Percentiles rank a stretch among this genome's conserved stretches.
These are phyloP conservation scores for Coregonus clupeaformis DNA, from an alignment of 2,113 vertebrate genomes.

Conservation along the genomic window DNA sequence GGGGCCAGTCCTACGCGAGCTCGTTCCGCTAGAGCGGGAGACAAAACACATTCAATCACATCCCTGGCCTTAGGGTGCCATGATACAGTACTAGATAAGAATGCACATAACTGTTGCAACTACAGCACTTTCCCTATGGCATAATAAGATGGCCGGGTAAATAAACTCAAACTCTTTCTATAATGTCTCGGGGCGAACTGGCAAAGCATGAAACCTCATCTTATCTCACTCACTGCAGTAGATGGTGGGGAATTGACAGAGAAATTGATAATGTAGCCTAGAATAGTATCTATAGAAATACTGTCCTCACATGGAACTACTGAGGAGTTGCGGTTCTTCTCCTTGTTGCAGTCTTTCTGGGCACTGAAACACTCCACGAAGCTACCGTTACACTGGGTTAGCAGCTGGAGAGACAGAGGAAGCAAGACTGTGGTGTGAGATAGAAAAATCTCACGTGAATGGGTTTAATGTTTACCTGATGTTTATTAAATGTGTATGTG, in stretches of 20 bases:
- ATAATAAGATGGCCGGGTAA: too few species aligned
- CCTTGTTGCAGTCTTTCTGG: conserved; percentile 98
- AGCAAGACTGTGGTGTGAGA: too few species aligned
- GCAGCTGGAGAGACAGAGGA: conserved; percentile 73
- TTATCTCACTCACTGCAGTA: too few species aligned
- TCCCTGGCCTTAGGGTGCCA: too few species aligned
- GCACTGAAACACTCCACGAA: conserved; percentile 95
- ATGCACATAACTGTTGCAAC: not conserved
- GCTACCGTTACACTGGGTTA: conserved; percentile 92
- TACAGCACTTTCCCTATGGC: too few species aligned
- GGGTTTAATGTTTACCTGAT: not conserved
- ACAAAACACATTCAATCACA: conserved; percentile 11
- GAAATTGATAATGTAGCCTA: not conserved
- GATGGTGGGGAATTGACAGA: too few species aligned
- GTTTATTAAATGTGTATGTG: too few species aligned
- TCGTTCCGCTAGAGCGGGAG: conserved; percentile 82
- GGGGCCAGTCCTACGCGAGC: conserved; percentile 93
- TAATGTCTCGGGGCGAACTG: too few species aligned
- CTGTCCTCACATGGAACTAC: conserved; percentile 92
- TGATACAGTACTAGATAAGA: too few species aligned
- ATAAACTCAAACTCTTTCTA: too few species aligned
- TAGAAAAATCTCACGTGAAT: conserved; percentile 30
- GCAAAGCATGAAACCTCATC: too few species aligned
- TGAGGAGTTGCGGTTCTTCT: conserved; percentile 98
- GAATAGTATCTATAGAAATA: not conserved